Conservation (phyloP, 2,888 invertebrate genomes). For the Metalampra italica region DNA sequence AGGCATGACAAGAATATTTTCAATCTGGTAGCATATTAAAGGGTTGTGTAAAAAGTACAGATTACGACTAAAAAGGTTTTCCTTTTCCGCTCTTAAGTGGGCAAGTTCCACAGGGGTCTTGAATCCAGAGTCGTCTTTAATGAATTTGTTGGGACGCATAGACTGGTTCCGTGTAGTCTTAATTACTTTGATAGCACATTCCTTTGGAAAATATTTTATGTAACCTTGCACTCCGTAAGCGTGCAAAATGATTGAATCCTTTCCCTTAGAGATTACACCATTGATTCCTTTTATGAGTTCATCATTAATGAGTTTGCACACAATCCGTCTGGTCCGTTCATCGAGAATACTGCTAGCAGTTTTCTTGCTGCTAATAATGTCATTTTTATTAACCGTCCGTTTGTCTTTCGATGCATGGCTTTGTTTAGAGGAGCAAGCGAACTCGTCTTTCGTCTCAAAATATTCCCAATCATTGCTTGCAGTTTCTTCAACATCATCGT, state of each 20-base stretch:
- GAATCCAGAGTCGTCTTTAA: too few species aligned
- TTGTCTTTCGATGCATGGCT: constrained; percentile 85
- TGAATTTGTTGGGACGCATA: neutral
- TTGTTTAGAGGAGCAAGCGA: constrained; percentile 42
- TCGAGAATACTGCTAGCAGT: constrained; percentile 89
- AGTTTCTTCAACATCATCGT: constrained; percentile 69
- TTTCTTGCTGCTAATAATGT: too few species aligned
- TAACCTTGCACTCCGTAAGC: neutral
- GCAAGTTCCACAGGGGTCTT: too few species aligned
- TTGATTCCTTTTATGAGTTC: neutral
- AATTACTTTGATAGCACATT: neutral
- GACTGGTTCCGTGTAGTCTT: too few species aligned
- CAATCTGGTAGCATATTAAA: neutral
- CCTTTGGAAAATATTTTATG: too few species aligned
- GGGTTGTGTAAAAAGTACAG: too few species aligned
- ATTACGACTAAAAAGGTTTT: too few species aligned
- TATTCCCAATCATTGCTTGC: constrained; percentile 85
- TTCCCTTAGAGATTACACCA: neutral
- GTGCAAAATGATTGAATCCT: neutral
- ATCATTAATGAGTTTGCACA: neutral
- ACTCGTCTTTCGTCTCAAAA: constrained; percentile 83
- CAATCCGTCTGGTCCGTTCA: neutral
- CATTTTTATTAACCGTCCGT: too few species aligned
- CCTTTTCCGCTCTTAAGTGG: too few species aligned
- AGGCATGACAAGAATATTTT: neutral